Conservation (phyloP, 2,888 invertebrate species). For the Tachina fera region DNA sequence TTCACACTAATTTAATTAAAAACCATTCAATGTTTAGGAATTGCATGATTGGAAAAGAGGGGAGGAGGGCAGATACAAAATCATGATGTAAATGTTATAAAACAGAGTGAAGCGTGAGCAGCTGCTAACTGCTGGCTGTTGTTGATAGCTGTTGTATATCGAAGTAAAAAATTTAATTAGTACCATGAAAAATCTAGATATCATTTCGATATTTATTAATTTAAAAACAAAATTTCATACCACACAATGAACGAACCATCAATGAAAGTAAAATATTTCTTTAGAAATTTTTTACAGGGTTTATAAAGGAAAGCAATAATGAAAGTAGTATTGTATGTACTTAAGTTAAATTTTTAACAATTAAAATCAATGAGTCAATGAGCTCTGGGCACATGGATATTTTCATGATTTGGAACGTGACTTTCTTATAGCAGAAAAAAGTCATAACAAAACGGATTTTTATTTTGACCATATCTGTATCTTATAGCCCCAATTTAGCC, state of each 20-base stretch:
- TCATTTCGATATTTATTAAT: constrained; percentile 17
- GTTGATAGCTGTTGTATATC: background rate
- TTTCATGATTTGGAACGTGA: too few relatives aligned
- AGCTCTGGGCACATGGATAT: too few relatives aligned
- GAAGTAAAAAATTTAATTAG: constrained; percentile 33
- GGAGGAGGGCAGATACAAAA: constrained; percentile 8
- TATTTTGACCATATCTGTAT: too few relatives aligned
- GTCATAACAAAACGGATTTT: too few relatives aligned
- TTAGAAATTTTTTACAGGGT: background rate
- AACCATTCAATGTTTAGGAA: constrained; percentile 56
- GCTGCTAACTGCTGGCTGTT: background rate
- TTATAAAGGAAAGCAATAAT: too few relatives aligned
- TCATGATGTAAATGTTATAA: constrained; percentile 25
- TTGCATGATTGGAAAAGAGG: constrained; percentile 13
- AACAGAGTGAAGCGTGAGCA: background rate
- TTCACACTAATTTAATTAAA: constrained; percentile 71
- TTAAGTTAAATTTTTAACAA: too few relatives aligned
- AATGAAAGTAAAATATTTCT: background rate
- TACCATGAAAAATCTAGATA: constrained; percentile 33
- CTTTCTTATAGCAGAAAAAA: too few relatives aligned
- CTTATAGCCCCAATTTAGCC: too few relatives aligned
- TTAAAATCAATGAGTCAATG: too few relatives aligned
- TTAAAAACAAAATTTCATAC: background rate
- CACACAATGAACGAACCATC: background rate
- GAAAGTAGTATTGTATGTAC: too few relatives aligned